phyloP scores from a whole-genome alignment of 2,888 invertebrate species.

The Hedya salicella region DNA sequence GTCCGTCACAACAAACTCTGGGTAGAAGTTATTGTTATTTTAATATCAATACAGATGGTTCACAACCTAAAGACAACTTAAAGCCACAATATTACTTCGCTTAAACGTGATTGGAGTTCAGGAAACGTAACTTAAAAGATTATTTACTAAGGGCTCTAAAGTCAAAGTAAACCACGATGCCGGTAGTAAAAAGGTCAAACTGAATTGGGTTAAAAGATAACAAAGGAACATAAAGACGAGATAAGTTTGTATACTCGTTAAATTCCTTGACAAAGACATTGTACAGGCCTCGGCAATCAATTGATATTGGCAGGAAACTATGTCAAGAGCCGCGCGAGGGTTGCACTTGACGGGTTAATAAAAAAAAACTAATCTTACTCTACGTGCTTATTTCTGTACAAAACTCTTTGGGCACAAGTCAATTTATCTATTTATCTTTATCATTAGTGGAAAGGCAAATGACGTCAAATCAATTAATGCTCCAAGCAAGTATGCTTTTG shows the following conservation, averaged over 20 bases:
- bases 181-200: conserved; percentile 49
- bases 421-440: no score
- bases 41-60: not conserved
- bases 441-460: no score
- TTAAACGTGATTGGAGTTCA: conserved; percentile 1
- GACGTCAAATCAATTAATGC: no score
- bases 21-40: not conserved
- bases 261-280: conserved; percentile 65
- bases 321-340: conserved; percentile 62
- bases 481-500: no score
- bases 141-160: conserved; percentile 11
- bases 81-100: not conserved
- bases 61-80: not conserved
- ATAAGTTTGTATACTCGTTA: conserved; percentile 48
- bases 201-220: conserved; percentile 55
- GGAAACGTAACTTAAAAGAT: conserved; percentile 15
- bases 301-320: conserved; percentile 55
- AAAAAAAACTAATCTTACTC: conserved; percentile 34
- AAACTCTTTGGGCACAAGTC: no score
- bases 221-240: conserved; percentile 45
- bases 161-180: conserved; percentile 39
- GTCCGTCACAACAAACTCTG: no score
- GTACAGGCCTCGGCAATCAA: conserved; percentile 54
- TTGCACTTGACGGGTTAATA: conserved; percentile 34
- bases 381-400: conserved; percentile 3